A percentile compares a stretch with the other conserved stretches of the same genome.
Conservation (phyloP, 2,797 vertebrate species). For the Onychomys torridus region DNA sequence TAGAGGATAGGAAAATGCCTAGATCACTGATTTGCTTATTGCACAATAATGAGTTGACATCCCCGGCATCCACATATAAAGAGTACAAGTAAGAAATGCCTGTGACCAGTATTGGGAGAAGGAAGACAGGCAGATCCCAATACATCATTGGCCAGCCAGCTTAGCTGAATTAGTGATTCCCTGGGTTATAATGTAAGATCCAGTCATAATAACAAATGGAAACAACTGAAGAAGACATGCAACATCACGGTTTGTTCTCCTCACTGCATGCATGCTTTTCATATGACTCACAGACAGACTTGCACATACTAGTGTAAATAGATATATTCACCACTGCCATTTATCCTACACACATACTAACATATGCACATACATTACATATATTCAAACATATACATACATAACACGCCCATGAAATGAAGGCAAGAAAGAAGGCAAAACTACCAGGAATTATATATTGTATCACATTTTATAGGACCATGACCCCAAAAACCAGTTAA, state of each 20-base stretch:
- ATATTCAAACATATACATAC: too few relatives aligned
- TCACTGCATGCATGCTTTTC: background rate
- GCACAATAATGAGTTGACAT: background rate
- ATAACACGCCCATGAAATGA: too few relatives aligned
- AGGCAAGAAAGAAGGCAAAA: background rate
- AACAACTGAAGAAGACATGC: background rate
- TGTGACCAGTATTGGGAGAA: background rate
- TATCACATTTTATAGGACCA: rapidly evolving
- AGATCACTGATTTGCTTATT: background rate
- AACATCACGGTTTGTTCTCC: background rate
- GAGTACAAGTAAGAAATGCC: background rate
- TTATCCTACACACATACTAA: background rate
- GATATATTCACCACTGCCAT: background rate
- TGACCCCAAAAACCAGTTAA: background rate
- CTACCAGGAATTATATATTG: background rate
- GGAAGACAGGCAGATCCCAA: too few relatives aligned
- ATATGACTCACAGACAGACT: background rate
- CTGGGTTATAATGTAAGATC: background rate
- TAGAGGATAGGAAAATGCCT: too few relatives aligned
- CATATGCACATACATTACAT: background rate
- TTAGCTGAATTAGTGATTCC: background rate
- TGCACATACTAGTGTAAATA: background rate
- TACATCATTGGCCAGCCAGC: too few relatives aligned
- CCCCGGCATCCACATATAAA: background rate
- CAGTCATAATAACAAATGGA: background rate